Base-by-base conservation (phyloP, 2,113 vertebrate species). In the Tetraodon nigroviridis region DNA sequence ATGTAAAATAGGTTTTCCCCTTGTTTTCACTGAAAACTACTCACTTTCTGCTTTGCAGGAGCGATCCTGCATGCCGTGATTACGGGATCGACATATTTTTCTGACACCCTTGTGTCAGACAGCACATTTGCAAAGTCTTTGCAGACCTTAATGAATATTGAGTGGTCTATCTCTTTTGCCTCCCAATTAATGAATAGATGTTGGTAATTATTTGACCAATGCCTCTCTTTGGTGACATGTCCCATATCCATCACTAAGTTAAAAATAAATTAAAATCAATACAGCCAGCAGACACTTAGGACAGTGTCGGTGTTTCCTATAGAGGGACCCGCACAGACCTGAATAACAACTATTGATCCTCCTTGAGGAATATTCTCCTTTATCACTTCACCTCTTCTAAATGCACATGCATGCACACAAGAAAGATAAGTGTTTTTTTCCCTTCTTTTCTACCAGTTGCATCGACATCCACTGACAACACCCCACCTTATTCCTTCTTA, bases 181-280 rank as follows among this genome's bases (percentile, higher is more conserved):
- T 82, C 86, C 81, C 85, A 88, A 88, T 90, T 88, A 90, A 90
- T 89, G 84, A 86, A 88, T 91, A 89, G 79, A 89, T 90, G 88
- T 81, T 88, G 84, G 89, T 89, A 89, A 90, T 90, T 90, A 90
- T 89, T 88, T 87, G 85, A 87, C 86, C 80, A 87, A 83, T 86
- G 79, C 78, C 77, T 77, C 81, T 87, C 75, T 89, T 72, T 86
- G 67, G 79, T 80, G 81, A 84, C 78, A 87, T 83, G 89, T 88
- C 86, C 85, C 85, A 86, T 90, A 91, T 90, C 89, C 87, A 89
- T 90, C 90, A 91, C 87, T 89, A 90, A 90, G 89, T 91, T 89
- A 90, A 88, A 89, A 90, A 90, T 90, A 91, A 86, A 92, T 90
- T 90, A 85, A 88, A 90, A 92, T 92, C 90, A 89, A 90, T 92